phyloP scores from a whole-genome alignment of 2,888 invertebrate species.

The Diogma glabrata region DNA sequence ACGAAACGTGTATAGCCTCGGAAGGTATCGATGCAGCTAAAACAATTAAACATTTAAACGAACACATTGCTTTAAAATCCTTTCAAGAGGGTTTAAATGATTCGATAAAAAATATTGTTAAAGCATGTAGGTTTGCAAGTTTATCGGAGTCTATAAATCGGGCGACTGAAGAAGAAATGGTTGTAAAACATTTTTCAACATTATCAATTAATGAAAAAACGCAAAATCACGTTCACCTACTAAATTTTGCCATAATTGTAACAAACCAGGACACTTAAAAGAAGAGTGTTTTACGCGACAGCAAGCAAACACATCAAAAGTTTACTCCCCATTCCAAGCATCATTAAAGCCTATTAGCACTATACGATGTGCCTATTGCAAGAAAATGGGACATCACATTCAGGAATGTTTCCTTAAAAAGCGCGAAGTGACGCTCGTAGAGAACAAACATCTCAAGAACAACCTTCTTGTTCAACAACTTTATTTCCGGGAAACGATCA shows the following conservation, averaged over 20 bases:
- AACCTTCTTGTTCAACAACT: too few species aligned
- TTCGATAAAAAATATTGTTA: neutral
- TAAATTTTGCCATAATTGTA: neutral
- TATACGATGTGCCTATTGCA: too few species aligned
- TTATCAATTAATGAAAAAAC: neutral
- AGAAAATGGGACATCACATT: too few species aligned
- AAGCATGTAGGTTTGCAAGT: neutral
- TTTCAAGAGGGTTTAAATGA: neutral
- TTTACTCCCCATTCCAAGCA: too few species aligned
- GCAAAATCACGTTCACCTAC: neutral
- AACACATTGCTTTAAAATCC: neutral
- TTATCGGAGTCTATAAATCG: neutral
- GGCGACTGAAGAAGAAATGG: neutral
- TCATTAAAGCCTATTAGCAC: too few species aligned
- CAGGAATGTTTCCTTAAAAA: too few species aligned
- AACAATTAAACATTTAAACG: neutral
- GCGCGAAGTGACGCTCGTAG: too few species aligned
- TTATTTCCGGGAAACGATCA: too few species aligned
- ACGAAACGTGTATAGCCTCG: neutral
- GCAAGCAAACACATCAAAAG: too few species aligned
- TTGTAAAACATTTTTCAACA: neutral
- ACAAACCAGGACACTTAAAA: neutral
- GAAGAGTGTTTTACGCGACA: neutral
- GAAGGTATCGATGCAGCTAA: neutral
- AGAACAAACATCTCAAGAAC: too few species aligned